Conservation (phyloP, 2,888 invertebrate genomes). For the Drosophila vallismaia region DNA sequence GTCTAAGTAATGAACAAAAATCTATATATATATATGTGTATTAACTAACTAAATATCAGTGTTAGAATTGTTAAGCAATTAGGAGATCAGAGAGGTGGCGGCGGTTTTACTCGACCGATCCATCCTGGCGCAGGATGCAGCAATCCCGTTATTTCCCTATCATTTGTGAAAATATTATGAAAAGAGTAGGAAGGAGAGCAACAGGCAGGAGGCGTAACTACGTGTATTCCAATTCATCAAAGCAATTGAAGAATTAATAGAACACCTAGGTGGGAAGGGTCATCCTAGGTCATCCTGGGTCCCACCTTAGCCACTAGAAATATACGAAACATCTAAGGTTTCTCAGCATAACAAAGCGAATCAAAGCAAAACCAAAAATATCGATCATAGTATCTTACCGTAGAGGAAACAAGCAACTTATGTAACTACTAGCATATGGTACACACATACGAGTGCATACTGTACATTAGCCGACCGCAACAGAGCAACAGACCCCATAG, state of each 20-base stretch:
- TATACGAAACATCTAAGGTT: conserved; percentile 77
- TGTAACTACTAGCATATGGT: conserved; percentile 35
- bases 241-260: conserved; percentile 68
- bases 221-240: conserved; percentile 77
- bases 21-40: conserved; percentile 27
- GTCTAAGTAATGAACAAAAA: conserved; percentile 33
- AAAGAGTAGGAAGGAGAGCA: conserved; percentile 17
- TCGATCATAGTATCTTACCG: conserved; percentile 35
- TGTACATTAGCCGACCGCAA: conserved; percentile 27
- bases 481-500: conserved; percentile 23
- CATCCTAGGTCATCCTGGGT: background rate
- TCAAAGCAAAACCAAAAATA: conserved; percentile 37
- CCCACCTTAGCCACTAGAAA: conserved; percentile 51
- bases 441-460: conserved; percentile 27
- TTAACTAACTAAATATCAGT: conserved; percentile 67
- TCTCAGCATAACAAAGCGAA: conserved; percentile 58
- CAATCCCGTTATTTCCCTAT: conserved; percentile 39
- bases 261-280: conserved; percentile 34
- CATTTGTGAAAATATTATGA: conserved; percentile 54
- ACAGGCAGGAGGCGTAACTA: conserved; percentile 55
- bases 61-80: conserved; percentile 66
- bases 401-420: conserved; percentile 43
- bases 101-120: conserved; percentile 10
- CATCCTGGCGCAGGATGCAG: conserved; percentile 28
- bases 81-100: conserved; percentile 23